These are phyloP conservation scores for Melanotaenia maccullochi DNA, from an alignment of 2,797 vertebrate genomes.

Conservation along the genomic window DNA sequence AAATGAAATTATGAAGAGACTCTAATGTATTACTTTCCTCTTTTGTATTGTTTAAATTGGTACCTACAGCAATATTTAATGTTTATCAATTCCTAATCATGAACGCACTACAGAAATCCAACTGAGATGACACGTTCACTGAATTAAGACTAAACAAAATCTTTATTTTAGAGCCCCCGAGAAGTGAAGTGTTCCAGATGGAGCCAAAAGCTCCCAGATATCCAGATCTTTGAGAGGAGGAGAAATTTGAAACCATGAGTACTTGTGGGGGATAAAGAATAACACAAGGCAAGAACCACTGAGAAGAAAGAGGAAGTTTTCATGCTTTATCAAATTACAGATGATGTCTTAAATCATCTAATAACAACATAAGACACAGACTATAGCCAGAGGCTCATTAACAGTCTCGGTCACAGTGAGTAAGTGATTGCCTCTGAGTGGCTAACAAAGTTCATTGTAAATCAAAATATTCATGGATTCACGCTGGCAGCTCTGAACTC, in stretches of 20 bases:
- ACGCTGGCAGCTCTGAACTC: neutral
- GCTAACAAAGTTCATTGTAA: conserved; percentile 3
- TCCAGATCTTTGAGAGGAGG: conserved; percentile 50
- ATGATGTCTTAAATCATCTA: conserved; percentile 61
- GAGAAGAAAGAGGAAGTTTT: conserved; percentile 56
- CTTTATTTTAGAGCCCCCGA: conserved; percentile 12
- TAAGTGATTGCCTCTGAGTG: neutral
- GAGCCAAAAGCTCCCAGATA: conserved; percentile 44
- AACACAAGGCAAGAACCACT: conserved; percentile 57
- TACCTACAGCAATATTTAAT: neutral
- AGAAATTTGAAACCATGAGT: conserved; percentile 62
- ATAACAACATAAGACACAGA: conserved; percentile 40
- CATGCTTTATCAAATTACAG: conserved; percentile 66
- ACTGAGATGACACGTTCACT: conserved; percentile 5
- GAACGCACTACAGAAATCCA: conserved; percentile 10
- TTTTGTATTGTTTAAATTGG: conserved; percentile 4
- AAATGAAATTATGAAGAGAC: conserved; percentile 22
- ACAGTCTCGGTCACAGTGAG: neutral
- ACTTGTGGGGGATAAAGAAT: conserved; percentile 48
- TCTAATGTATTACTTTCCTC: conserved; percentile 24
- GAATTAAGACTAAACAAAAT: conserved; percentile 28
- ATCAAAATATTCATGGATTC: neutral
- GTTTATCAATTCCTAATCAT: neutral
- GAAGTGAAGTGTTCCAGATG: conserved; percentile 46
- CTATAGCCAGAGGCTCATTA: conserved; percentile 18